Evolutionary conservation across 2,113 vertebrate species (phyloP), one percentile per base, ranked within the genome.

Genomic region (Pedetes capensis): DNA sequence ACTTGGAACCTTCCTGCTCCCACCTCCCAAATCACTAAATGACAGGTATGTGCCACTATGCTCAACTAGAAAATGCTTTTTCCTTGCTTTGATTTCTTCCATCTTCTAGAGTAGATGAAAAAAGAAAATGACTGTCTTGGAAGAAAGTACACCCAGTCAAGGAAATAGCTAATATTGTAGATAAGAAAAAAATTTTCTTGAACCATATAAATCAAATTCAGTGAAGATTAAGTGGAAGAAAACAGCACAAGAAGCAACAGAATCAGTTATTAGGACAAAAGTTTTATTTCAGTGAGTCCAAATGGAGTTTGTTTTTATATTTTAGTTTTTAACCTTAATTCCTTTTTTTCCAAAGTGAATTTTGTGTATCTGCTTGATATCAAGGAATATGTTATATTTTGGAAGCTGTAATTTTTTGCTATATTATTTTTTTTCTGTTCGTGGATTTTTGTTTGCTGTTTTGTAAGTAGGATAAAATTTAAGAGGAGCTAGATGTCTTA

Each of bases 381-480:
- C 20, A 88, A 75, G 63, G 34, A 87, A 83, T 39, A 79, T 8
- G 20, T 42, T 89, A 93, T 57, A 75, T 91, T 92, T 89, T 80
- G n/a, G 53, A 96, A 90, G 64, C 69, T 64, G 47, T 0, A 90
- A 39, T 9, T 88, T 96, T 86, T 79, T 78, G 22, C 49, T 12
- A 23, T 78, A 32, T 76, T 69, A 64, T 71, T 82, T n/a, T 91
- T 71, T 75, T 89, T 49, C 20, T 51, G 9, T 69, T 75, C 5
- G 12, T 55, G 55, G 5, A 42, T 63, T 92, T 97, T 87, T 95
- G 23, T 72, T 78, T 96, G 34, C 25, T 82, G 59, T 57, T 93
- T 82, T 96, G 16, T 71, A 88, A 87, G 32, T 69, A 27, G 39
- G 34, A 51, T 9, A 13, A 92, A 80, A 42, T 44, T 69, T 68